Conservation (phyloP, 2,113 vertebrate genomes). For the Parus major region DNA sequence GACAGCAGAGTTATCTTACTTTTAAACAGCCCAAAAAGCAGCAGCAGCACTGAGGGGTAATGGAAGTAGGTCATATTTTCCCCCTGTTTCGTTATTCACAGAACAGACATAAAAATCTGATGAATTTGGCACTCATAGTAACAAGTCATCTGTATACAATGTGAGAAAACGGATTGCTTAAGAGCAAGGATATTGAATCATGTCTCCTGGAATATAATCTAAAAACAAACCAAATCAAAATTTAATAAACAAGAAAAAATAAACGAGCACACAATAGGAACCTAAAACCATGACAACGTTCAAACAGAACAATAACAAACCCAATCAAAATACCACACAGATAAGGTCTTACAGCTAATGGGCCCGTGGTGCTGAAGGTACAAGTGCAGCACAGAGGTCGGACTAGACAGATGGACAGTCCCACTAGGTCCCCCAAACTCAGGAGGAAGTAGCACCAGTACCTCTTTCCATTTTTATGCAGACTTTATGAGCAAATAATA, state of each 20-base stretch:
- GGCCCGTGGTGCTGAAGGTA: accelerated
- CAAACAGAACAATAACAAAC: neutral
- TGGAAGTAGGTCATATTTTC: neutral
- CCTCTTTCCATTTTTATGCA: neutral
- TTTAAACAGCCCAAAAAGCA: neutral
- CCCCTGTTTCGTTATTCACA: neutral
- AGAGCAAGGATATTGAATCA: neutral
- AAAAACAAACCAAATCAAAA: neutral
- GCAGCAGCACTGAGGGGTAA: neutral
- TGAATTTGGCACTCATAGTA: neutral
- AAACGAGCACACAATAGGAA: neutral
- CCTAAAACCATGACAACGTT: neutral
- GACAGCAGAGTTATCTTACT: neutral
- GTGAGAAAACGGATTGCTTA: neutral
- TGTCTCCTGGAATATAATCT: neutral
- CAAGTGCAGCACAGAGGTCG: neutral
- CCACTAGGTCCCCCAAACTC: neutral
- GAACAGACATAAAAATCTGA: neutral
- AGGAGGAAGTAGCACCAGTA: neutral
- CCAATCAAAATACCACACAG: neutral
- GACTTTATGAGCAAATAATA: neutral
- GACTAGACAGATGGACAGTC: neutral
- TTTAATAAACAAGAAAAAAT: neutral
- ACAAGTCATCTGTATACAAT: neutral
- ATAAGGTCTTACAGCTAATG: neutral